Conservation (phyloP, 2,797 vertebrate genomes). For the Molossus molossus region DNA sequence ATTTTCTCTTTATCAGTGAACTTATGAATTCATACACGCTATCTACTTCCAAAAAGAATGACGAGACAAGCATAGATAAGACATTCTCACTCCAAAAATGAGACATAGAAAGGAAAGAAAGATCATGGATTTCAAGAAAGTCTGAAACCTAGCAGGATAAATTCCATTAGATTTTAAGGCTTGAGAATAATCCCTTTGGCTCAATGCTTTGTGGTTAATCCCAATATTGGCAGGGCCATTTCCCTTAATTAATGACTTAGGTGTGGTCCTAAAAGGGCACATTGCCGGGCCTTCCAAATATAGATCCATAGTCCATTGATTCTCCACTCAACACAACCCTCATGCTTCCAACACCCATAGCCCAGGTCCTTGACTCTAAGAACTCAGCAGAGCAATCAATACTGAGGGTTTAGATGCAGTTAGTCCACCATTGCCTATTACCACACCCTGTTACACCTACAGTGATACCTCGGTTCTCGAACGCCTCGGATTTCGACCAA, state of each 20-base stretch:
- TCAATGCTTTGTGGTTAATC: neutral
- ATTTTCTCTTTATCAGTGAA: constrained; percentile 46
- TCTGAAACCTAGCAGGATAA: neutral
- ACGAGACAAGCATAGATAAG: neutral
- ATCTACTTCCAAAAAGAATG: neutral
- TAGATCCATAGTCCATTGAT: neutral
- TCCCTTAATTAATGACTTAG: neutral
- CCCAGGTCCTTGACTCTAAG: neutral
- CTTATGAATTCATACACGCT: neutral
- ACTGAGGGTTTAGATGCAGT: neutral
- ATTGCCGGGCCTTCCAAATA: neutral
- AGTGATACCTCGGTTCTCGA: no score
- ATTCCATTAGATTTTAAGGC: neutral
- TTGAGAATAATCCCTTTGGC: neutral
- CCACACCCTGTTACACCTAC: neutral
- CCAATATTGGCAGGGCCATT: neutral
- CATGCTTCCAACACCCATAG: neutral
- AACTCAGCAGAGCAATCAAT: neutral
- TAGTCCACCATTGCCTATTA: neutral
- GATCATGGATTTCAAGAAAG: neutral
- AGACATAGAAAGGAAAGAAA: neutral
- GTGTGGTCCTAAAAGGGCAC: neutral
- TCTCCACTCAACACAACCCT: neutral
- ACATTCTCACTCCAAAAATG: neutral
- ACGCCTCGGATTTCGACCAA: no score